A percentile compares a stretch with the other conserved stretches of the same genome.
phyloP scores from a whole-genome alignment of 2,797 vertebrate species.

The Picus viridis region DNA sequence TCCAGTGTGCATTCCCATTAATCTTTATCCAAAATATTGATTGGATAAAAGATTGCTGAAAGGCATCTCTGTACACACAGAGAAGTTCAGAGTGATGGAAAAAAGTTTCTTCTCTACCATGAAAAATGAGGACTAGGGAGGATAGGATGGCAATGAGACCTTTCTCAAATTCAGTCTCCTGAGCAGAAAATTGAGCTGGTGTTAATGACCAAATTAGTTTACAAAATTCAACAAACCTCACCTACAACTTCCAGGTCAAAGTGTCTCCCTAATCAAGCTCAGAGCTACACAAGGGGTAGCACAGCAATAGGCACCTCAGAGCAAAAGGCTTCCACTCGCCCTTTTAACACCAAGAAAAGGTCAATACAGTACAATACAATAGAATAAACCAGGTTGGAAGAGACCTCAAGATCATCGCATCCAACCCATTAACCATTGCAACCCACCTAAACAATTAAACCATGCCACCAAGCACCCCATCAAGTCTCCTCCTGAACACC shows the following conservation, averaged over 20 bases:
- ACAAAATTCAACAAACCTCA: neutral
- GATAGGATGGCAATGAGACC: neutral
- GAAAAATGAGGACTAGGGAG: neutral
- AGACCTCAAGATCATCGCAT: too few species aligned
- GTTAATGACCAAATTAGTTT: neutral
- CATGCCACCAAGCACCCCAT: too few species aligned
- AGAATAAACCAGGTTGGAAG: too few species aligned
- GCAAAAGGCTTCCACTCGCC: neutral
- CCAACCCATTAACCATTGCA: too few species aligned
- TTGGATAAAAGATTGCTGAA: neutral
- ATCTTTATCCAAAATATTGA: slow-evolving; percentile 21
- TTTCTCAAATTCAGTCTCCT: neutral
- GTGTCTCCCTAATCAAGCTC: rapidly evolving
- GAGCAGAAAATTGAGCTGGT: neutral
- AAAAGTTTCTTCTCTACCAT: neutral
- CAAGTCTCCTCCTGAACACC: too few species aligned
- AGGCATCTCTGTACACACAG: neutral
- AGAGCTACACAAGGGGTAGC: neutral
- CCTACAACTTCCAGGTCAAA: neutral
- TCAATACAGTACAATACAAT: neutral
- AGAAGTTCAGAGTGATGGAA: neutral
- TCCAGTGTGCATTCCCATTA: neutral
- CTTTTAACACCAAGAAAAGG: neutral
- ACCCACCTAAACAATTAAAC: too few species aligned
- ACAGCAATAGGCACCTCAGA: neutral